A percentile compares a stretch with the other conserved stretches of the same genome.
Conservation (phyloP, 2,113 vertebrate species). For the Hemiprocne comata region DNA sequence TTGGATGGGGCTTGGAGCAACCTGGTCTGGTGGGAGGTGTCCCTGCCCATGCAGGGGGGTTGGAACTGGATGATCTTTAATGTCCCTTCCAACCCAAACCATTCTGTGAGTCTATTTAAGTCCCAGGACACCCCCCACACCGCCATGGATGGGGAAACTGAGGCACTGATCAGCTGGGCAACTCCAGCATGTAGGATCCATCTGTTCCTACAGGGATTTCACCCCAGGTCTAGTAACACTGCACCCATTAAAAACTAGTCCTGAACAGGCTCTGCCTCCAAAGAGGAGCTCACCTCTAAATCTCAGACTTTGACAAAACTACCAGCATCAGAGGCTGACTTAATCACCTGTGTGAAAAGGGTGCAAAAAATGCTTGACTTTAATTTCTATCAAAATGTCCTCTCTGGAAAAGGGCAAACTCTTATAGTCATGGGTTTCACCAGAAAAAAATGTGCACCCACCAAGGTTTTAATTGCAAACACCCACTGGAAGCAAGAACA, state of each 20-base stretch:
- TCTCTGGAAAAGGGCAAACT: background rate
- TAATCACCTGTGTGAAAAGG: background rate
- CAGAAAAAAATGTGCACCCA: background rate
- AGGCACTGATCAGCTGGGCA: accelerated
- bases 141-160: background rate
- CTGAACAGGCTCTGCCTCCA: background rate
- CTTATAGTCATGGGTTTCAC: background rate
- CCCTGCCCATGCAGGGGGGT: too few relatives aligned
- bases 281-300: background rate
- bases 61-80: too few relatives aligned
- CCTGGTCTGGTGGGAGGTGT: too few relatives aligned
- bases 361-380: background rate
- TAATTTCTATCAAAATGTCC: background rate
- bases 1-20: too few relatives aligned
- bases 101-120: too few relatives aligned
- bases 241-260: background rate
- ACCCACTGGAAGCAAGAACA: background rate
- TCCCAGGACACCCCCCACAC: accelerated
- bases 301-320: background rate
- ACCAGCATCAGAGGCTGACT: background rate
- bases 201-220: too few relatives aligned
- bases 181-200: background rate
- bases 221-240: accelerated
- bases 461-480: background rate
- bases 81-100: too few relatives aligned